phyloP scores from a whole-genome alignment of 2,113 vertebrate genomes.

The Pterocles gutturalis region DNA sequence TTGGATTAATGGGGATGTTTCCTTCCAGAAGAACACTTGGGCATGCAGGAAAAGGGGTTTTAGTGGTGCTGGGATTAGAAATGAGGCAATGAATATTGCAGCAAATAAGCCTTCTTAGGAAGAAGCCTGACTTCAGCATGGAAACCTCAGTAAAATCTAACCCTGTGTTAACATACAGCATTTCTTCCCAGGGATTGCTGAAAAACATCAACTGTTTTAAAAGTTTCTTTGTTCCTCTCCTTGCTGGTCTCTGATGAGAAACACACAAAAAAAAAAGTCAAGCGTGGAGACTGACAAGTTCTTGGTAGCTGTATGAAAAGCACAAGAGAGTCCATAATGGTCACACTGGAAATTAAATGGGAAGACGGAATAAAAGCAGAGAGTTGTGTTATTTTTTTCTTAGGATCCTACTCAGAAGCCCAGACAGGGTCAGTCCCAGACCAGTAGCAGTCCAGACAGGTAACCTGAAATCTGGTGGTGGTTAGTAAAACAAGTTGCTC shows the following conservation, averaged over 20 bases:
- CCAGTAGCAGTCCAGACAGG: neutral
- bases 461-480: neutral
- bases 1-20: neutral
- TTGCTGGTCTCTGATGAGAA: neutral
- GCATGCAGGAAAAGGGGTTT: neutral
- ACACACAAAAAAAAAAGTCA: neutral
- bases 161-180: neutral
- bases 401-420: neutral
- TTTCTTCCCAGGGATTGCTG: neutral
- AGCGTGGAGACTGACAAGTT: neutral
- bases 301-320: neutral
- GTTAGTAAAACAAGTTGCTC: neutral
- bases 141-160: neutral
- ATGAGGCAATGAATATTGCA: neutral
- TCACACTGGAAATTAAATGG: neutral
- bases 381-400: neutral
- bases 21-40: neutral
- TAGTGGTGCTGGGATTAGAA: neutral
- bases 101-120: neutral
- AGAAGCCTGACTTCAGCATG: neutral
- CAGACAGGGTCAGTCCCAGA: neutral
- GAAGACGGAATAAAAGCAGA: neutral
- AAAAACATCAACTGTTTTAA: neutral
- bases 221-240: neutral
- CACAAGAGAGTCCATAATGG: neutral